Evolutionary conservation across 2,888 invertebrate genomes (phyloP).

Genomic region (Hydropsyche betteni): DNA sequence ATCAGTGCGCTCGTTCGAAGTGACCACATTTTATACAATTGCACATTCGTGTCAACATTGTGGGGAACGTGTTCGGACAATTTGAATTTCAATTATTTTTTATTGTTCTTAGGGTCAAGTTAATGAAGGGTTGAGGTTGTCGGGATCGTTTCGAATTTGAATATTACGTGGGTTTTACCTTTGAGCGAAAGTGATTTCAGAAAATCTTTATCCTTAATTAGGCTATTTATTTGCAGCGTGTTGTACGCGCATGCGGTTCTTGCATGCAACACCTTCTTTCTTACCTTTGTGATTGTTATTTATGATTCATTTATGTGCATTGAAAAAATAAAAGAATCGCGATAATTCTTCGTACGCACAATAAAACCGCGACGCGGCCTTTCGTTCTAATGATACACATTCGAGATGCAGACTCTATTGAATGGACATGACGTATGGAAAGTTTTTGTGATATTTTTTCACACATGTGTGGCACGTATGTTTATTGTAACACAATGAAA

Average conservation of each 20-base stretch:
- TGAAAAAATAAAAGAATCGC: background rate
- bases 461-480: background rate
- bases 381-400: no score
- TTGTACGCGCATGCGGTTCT: background rate
- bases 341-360: no score
- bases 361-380: no score
- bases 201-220: conserved; percentile 7
- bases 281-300: conserved; percentile 19
- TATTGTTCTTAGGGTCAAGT: no score
- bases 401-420: background rate
- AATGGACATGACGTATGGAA: background rate
- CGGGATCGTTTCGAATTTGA: conserved; percentile 10
- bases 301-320: conserved; percentile 8
- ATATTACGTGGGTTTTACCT: conserved; percentile 18
- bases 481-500: no score
- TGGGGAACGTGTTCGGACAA: no score
- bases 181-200: conserved; percentile 22
- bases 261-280: conserved; percentile 8
- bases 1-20: no score
- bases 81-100: no score
- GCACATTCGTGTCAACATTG: no score
- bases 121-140: background rate
- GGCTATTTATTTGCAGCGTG: conserved; percentile 15
- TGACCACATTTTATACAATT: no score
- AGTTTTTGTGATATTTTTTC: background rate